Evolutionary conservation across 2,797 vertebrate genomes (phyloP).

Genomic region (Chelmon rostratus): DNA sequence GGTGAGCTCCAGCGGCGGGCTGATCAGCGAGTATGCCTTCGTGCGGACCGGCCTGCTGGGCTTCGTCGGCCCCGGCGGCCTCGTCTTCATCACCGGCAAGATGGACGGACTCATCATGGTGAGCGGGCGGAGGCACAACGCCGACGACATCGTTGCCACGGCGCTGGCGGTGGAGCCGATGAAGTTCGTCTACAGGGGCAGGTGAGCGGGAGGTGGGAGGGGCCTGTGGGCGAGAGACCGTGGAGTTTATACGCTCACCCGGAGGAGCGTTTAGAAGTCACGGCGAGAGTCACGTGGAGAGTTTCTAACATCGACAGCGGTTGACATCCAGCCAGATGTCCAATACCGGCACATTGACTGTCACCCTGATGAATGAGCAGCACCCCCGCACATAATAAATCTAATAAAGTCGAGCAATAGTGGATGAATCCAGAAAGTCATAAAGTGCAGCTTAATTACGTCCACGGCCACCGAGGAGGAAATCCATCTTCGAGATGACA

Average conservation of each 20-base stretch:
- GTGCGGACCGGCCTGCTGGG: slow-evolving; percentile 95
- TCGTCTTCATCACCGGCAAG: slow-evolving; percentile 97
- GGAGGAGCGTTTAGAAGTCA: neutral
- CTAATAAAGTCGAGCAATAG: slow-evolving; percentile 57
- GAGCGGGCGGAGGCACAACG: slow-evolving; percentile 96
- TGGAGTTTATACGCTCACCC: no score
- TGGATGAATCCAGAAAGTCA: slow-evolving; percentile 39
- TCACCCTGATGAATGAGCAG: slow-evolving; percentile 50
- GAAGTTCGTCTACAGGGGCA: slow-evolving; percentile 99
- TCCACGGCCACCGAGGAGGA: slow-evolving; percentile 43
- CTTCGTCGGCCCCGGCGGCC: slow-evolving; percentile 96
- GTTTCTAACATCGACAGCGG: slow-evolving; percentile 1
- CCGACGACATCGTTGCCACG: slow-evolving; percentile 98
- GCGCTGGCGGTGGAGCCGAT: slow-evolving; percentile 98
- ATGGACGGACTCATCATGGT: slow-evolving; percentile 99
- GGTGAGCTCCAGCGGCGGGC: slow-evolving; percentile 92
- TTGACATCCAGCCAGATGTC: slow-evolving; percentile 23
- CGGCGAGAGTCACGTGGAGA: neutral
- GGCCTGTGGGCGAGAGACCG: neutral
- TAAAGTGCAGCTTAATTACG: slow-evolving; percentile 51
- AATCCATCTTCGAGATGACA: slow-evolving; percentile 53
- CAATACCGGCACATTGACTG: neutral
- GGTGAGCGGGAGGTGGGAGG: slow-evolving; percentile 82
- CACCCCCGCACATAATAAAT: slow-evolving; percentile 23
- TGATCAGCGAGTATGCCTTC: slow-evolving; percentile 97